These are phyloP conservation scores for Lucifuga dentata DNA, from an alignment of 2,113 vertebrate genomes.

Conservation along the genomic window DNA sequence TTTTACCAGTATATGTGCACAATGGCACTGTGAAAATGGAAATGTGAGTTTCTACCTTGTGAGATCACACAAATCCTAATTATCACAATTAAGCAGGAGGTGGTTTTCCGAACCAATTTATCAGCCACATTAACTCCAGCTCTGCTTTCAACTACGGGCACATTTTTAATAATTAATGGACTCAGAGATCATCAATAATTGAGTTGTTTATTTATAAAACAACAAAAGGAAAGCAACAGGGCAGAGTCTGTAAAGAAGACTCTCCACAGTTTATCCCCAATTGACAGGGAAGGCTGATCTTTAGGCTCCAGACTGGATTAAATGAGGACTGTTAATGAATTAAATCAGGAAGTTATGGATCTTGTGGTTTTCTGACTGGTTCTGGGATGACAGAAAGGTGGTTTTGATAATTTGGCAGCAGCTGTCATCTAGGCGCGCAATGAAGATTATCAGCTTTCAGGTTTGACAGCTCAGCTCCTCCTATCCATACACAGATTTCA, in stretches of 20 bases:
- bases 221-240: constrained; percentile 65
- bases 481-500: constrained; percentile 14
- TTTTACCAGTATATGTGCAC: neutral
- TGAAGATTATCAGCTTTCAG: constrained; percentile 68
- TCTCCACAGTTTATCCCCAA: constrained; percentile 30
- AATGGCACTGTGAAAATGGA: neutral
- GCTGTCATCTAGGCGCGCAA: constrained; percentile 62
- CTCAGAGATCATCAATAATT: constrained; percentile 77
- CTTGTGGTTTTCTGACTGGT: constrained; percentile 46
- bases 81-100: constrained; percentile 66
- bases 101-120: constrained; percentile 51
- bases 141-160: constrained; percentile 65
- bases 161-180: constrained; percentile 78
- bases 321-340: constrained; percentile 44
- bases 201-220: constrained; percentile 76
- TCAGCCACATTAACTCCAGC: constrained; percentile 66
- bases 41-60: neutral
- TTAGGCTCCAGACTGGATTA: constrained; percentile 41
- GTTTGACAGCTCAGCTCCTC: constrained; percentile 64
- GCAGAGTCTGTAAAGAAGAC: constrained; percentile 45
- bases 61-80: constrained; percentile 54
- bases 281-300: constrained; percentile 41
- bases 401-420: constrained; percentile 66
- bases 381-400: constrained; percentile 58
- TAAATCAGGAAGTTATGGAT: constrained; percentile 34